phyloP scores from a whole-genome alignment of 2,113 vertebrate genomes.

The Erinaceus europaeus region DNA sequence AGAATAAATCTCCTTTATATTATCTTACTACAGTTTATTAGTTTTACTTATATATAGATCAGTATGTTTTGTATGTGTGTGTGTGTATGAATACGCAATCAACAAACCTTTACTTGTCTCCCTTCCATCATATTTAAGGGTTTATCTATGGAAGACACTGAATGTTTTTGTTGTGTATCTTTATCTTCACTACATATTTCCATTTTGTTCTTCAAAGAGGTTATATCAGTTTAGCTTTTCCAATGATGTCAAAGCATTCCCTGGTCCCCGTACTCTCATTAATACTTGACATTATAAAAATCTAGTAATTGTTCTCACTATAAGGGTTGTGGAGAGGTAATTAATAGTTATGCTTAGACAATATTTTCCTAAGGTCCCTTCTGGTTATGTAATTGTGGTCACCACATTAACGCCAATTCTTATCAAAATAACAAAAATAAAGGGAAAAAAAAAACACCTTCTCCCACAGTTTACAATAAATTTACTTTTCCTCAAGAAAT shows the following conservation, averaged over 20 bases:
- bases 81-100: background rate
- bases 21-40: background rate
- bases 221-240: background rate
- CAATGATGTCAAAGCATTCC: background rate
- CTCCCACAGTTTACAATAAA: constrained; percentile 28
- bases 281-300: background rate
- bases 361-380: constrained; percentile 27
- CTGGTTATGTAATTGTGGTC: background rate
- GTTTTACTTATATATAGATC: background rate
- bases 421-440: constrained; percentile 58
- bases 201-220: background rate
- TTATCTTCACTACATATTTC: background rate
- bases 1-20: constrained; percentile 17
- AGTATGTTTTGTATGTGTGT: background rate
- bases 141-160: background rate
- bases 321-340: background rate
- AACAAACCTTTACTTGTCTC: background rate
- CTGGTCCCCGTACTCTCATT: background rate
- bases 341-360: constrained; percentile 4
- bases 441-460: background rate
- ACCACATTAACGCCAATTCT: constrained; percentile 24
- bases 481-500: constrained; percentile 64
- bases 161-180: background rate
- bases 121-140: background rate
- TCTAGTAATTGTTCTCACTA: background rate